A percentile compares a stretch with the other conserved stretches of the same genome.
Evolutionary conservation across 2,797 vertebrate species (phyloP).

Genomic region (Muraenolepis orangiensis): DNA sequence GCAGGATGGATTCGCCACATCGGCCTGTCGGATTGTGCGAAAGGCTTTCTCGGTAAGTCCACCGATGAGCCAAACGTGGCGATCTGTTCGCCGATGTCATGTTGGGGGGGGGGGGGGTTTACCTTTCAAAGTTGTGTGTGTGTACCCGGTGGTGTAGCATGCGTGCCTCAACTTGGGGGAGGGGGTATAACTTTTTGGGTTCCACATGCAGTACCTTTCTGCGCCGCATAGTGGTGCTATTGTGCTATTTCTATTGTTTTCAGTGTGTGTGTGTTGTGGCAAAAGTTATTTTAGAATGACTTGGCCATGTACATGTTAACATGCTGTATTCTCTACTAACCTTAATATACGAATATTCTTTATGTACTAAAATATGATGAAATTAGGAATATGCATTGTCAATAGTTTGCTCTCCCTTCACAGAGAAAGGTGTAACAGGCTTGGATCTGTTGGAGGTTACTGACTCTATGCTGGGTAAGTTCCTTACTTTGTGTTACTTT

Average conservation of each 20-base stretch:
- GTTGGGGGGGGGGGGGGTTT: no score
- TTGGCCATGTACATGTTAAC: not conserved
- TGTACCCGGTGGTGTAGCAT: not conserved
- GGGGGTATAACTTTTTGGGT: not conserved
- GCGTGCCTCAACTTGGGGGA: not conserved
- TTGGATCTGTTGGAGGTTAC: constrained; percentile 41
- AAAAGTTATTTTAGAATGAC: not conserved
- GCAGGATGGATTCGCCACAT: constrained; percentile 37
- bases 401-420: constrained; percentile 5
- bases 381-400: not conserved
- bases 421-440: constrained; percentile 41
- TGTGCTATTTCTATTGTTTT: not conserved
- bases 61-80: not conserved
- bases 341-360: not conserved
- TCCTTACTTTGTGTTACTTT: not conserved
- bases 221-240: not conserved
- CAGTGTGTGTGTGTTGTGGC: not conserved
- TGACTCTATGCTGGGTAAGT: constrained; percentile 42
- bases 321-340: not conserved
- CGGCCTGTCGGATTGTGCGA: constrained; percentile 39
- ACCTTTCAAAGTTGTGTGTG: not conserved
- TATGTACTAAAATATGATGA: not conserved
- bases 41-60: constrained; percentile 36
- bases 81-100: not conserved
- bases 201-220: not conserved